phyloP scores from a whole-genome alignment of 1,140 invertebrate genomes.

The Nautilus pompilius region DNA sequence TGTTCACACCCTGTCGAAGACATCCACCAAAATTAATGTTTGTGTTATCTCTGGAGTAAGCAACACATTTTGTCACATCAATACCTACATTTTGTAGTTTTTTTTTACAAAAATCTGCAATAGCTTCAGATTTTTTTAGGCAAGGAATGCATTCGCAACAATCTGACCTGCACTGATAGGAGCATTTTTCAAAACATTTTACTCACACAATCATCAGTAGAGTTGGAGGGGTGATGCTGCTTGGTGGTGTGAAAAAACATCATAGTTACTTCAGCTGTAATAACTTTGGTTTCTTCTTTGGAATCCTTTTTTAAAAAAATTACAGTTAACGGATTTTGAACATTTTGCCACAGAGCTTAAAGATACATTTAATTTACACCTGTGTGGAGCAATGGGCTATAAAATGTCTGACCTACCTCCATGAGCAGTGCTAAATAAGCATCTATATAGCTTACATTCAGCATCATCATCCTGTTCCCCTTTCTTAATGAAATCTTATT shows the following conservation, averaged over 20 bases:
- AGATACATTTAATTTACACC: background rate
- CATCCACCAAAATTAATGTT: background rate
- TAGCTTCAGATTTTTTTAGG: background rate
- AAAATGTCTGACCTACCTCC: no score
- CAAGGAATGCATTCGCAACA: background rate
- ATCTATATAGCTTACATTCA: background rate
- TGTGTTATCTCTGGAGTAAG: background rate
- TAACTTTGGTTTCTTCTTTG: background rate
- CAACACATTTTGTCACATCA: background rate
- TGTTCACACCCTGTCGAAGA: background rate
- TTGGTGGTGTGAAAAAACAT: no score
- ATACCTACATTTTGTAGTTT: background rate
- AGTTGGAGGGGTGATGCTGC: background rate
- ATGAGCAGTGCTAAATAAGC: no score
- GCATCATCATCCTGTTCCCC: no score
- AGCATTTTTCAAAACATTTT: background rate
- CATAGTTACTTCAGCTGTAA: background rate
- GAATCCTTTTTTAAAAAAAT: background rate
- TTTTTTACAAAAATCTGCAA: background rate
- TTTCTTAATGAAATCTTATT: background rate
- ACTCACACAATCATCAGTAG: background rate
- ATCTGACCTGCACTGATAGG: background rate
- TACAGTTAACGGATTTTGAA: background rate
- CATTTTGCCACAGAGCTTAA: background rate
- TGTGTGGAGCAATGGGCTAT: background rate